phyloP scores from a whole-genome alignment of 2,888 invertebrate genomes.

The Ptychoptera contaminata region DNA sequence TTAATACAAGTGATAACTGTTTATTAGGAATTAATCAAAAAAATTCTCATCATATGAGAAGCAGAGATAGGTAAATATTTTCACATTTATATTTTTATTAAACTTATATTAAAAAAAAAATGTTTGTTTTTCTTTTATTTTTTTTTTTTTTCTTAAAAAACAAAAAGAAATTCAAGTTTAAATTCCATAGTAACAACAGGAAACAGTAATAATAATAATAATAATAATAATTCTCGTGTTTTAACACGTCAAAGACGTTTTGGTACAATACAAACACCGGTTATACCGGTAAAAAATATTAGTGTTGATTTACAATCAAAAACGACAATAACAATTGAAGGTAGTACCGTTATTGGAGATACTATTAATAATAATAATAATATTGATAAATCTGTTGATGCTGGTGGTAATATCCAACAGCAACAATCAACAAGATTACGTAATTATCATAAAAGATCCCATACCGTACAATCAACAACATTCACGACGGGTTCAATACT shows the following conservation, averaged over 20 bases:
- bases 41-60: too few relatives aligned
- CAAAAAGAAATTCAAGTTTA: background rate
- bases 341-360: too few relatives aligned
- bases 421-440: background rate
- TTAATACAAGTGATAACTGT: too few relatives aligned
- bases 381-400: background rate
- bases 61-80: too few relatives aligned
- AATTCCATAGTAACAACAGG: background rate
- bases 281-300: background rate
- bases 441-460: slow-evolving; percentile 1
- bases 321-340: background rate
- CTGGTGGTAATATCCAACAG: background rate
- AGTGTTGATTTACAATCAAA: background rate
- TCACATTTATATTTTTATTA: too few relatives aligned
- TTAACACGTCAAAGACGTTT: background rate
- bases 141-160: background rate
- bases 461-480: slow-evolving; percentile 2
- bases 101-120: too few relatives aligned
- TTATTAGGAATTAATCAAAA: too few relatives aligned
- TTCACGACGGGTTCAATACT: slow-evolving; percentile 5
- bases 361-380: background rate
- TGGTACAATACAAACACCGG: too few relatives aligned
- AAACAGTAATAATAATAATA: background rate
- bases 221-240: background rate
- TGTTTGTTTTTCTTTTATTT: too few relatives aligned